These are phyloP conservation scores for Zootoca vivipara DNA, from an alignment of 2,113 vertebrate genomes.

Conservation along the genomic window DNA sequence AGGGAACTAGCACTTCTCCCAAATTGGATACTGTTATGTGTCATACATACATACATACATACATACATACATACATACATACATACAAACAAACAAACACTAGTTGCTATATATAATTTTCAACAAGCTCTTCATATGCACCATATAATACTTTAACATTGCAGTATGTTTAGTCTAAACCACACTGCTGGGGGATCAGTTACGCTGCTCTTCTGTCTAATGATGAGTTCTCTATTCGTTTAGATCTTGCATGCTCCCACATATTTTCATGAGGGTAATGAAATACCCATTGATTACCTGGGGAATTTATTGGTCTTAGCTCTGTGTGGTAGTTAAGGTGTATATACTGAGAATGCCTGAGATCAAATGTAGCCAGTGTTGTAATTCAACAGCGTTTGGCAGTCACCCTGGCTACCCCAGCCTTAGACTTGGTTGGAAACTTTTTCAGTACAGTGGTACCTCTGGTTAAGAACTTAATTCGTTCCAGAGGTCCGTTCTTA, in stretches of 20 bases:
- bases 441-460: too few relatives aligned
- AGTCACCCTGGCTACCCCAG: too few relatives aligned
- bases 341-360: not conserved
- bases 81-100: not conserved
- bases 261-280: not conserved
- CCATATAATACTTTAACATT: not conserved
- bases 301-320: not conserved
- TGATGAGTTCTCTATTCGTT: not conserved
- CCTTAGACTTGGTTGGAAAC: not conserved
- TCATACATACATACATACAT: too few relatives aligned
- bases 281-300: not conserved
- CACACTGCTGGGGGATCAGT: not conserved
- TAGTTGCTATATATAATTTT: not conserved
- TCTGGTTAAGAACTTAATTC: too few relatives aligned
- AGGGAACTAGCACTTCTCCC: not conserved
- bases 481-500: too few relatives aligned
- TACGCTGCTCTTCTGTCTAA: not conserved
- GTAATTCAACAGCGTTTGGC: too few relatives aligned
- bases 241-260: not conserved
- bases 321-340: not conserved
- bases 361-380: not conserved
- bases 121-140: not conserved
- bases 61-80: too few relatives aligned
- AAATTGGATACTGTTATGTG: not conserved
- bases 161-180: not conserved